A percentile compares a stretch with the other conserved stretches of the same genome.
Conservation (phyloP, 1,140 invertebrate genomes). For the Lepidostoma basale region DNA sequence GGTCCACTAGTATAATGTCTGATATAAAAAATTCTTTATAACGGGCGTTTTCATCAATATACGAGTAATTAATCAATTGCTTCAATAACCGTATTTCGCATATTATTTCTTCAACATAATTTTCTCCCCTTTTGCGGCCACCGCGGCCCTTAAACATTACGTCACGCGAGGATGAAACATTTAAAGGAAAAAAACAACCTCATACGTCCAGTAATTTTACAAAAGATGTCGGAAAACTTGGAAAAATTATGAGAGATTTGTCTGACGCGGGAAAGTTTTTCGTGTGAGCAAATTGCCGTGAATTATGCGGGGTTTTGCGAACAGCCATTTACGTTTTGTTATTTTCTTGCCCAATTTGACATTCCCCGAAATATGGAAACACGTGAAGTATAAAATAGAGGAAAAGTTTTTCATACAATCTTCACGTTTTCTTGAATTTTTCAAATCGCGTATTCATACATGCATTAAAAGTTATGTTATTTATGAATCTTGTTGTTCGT, state of each 20-base stretch:
- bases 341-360: conserved; percentile 19
- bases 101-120: too few species aligned
- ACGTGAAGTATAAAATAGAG: neutral
- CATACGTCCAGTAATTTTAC: conserved; percentile 7
- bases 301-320: conserved; percentile 5
- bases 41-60: too few species aligned
- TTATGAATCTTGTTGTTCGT: too few species aligned
- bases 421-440: neutral
- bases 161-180: neutral
- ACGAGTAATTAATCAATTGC: too few species aligned
- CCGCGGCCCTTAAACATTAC: neutral
- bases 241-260: conserved; percentile 23
- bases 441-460: too few species aligned
- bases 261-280: conserved; percentile 7
- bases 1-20: too few species aligned
- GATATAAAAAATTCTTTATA: too few species aligned
- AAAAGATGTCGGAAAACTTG: conserved; percentile 15
- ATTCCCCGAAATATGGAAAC: neutral
- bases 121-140: too few species aligned
- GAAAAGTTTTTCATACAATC: conserved; percentile 1
- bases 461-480: too few species aligned
- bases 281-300: conserved; percentile 22
- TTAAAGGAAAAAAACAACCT: neutral
- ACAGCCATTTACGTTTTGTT: conserved; percentile 16
- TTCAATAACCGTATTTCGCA: too few species aligned